A percentile compares a stretch with the other conserved stretches of the same genome.
These are phyloP conservation scores for Rhineura floridana DNA, from an alignment of 2,113 vertebrate genomes.

Conservation along the genomic window DNA sequence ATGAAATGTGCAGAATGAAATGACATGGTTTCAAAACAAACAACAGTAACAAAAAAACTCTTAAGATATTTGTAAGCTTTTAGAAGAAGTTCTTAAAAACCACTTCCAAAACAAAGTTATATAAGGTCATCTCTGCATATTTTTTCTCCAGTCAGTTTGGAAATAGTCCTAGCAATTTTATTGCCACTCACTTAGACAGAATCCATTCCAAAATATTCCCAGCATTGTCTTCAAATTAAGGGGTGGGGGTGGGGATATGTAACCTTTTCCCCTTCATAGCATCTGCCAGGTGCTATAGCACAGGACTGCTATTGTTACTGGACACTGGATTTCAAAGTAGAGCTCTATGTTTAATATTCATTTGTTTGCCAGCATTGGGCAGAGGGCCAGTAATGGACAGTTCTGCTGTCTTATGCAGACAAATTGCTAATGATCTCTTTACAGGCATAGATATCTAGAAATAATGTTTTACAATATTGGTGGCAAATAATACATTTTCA, in stretches of 20 bases:
- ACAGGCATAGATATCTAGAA: too few relatives aligned
- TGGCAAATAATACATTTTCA: too few relatives aligned
- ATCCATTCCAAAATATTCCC: conserved; percentile 4
- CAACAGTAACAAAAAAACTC: too few relatives aligned
- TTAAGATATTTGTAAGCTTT: not conserved
- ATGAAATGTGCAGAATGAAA: not conserved
- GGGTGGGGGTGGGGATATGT: not conserved
- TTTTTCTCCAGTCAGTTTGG: conserved; percentile 29
- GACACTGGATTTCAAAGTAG: not conserved
- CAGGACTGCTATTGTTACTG: not conserved
- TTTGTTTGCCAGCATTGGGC: conserved; percentile 24
- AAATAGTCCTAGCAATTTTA: conserved; percentile 7
- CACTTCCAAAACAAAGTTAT: conserved; percentile 8
- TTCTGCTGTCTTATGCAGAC: conserved; percentile 37
- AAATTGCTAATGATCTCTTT: conserved; percentile 32
- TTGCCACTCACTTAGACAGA: not conserved
- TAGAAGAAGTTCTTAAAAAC: conserved; percentile 5
- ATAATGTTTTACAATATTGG: too few relatives aligned
- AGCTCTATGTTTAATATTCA: conserved; percentile 22
- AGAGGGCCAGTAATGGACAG: conserved; percentile 32
- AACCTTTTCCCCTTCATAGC: conserved; percentile 6
- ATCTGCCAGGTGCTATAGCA: not conserved
- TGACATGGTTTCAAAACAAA: too few relatives aligned
- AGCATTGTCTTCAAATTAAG: not conserved
- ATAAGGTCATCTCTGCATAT: not conserved